Base-by-base conservation (phyloP, 2,888 invertebrate genomes). In the Nomada ruficornis region DNA sequence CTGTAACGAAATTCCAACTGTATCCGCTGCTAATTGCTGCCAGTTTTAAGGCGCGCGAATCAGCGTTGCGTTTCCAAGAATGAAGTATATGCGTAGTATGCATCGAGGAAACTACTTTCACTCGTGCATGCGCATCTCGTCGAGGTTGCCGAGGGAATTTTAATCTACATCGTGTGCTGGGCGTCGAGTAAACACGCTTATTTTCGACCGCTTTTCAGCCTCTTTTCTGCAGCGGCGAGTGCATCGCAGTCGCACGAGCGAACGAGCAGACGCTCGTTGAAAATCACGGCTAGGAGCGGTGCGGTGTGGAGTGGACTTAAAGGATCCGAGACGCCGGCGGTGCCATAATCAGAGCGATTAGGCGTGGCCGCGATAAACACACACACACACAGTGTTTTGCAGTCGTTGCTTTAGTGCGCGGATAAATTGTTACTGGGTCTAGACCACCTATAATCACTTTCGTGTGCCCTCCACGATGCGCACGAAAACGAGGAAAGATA, bases 331-430 rank as follows among this genome's bases (percentile, higher is more conserved):
- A 76, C 81, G 70, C 63, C 63, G 42, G 62, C 70, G 52, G 70
- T 85, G 82, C 44, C 77, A 83, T 86, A 88, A 88, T 88, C 88
- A 83, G 86, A 83, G 79, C 79, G 84, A 88, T 88, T 88, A 88
- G 86, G 86, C 78, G 81, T 84, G 83, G 77, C 82, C 82, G 80
- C 86, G 84, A 86, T 86, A 87, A 84, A 83, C 76, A 55, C 71
- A 36, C 26, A 10, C 1, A 10, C 1, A 10, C 23, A 72, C 67
- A 59, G 36, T 77, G 72, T 54, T 77, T 62, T 47, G 52, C 69
- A 77, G 65, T 81, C 83, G 83, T 77, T 74, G 76, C 65, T 81
- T 70, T 36, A 23, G 15, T 52, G 50, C 44, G 15, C 63, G 77
- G 77, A 77, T 60, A 76, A 73, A 77, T 86, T 65, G 73, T 82